Base-by-base conservation (phyloP, 2,888 invertebrate species). In the Morpho achilles region DNA sequence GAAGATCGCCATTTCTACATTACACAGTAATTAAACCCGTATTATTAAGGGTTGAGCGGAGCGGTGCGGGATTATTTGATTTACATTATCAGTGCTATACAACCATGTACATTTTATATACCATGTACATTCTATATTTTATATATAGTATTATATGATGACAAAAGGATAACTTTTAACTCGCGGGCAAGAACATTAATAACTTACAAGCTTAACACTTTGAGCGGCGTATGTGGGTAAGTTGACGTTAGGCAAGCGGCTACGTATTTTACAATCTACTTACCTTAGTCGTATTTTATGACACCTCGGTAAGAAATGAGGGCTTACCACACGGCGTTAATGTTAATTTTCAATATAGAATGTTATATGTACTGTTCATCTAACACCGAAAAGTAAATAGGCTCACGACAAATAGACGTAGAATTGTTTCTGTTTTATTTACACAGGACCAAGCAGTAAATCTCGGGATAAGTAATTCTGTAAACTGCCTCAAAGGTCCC, bases 41-140 rank as follows among this genome's bases (percentile, higher is more conserved):
- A 53, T 47, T 53, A 53, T 8, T 22, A 10, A 46, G 53, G 53
- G 53, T 53, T 47, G 41, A 53, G 22, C 40, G 53, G 22, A 53
- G 22, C 47, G 53, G 22, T 22, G 46, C 47, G n/a, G 46, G 22
- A 46, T 53, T 53, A 53, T 53, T 46, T 53, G 46, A 53, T 53
- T 53, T 44, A 39, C 39, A 46, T 53, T 46, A 40, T 46, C 52
- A 44, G 32, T 52, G 22, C 10, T 43, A 46, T 45, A 39, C 40
- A 7, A n/a, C 8, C 8, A 7, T 51, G 52, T 32, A 52, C 44
- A 44, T 23, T 16, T 16, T 23, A 41, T 4, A 7, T 42, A 22
- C 3, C 8, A 23, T 39, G n/a, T 7, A n/a, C 39, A 32, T n/a
- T 8, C 23, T 45, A 45, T 39, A 39, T 1, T 45, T 10, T 45